Evolutionary conservation across 1,140 invertebrate genomes (phyloP), one percentile per base, ranked within the genome.

Genomic region (Zaprionus ghesquierei): DNA sequence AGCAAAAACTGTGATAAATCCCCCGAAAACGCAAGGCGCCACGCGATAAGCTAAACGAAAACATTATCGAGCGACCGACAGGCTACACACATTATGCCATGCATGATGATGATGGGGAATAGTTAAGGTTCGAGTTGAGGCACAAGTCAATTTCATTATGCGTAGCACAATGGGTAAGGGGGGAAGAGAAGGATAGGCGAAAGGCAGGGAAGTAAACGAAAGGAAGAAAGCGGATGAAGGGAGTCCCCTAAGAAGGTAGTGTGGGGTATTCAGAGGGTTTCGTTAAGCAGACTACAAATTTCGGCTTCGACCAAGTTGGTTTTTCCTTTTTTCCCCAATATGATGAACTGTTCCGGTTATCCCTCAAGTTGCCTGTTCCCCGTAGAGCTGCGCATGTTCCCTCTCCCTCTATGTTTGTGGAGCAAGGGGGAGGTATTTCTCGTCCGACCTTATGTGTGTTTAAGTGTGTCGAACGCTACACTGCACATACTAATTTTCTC

Each of bases 401-500:
- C 41, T 44, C 5, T 10, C 35, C 5, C 35, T 2, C n/a, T 38
- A 13, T 15, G n/a, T 38, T 0, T 38, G 35, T 38, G 35, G n/a
- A n/a, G n/a, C n/a, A n/a, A n/a, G n/a, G 35, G 0, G 1, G 3
- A 38, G 35, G 35, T 6, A 41, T 41, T 6, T 6, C 35, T 15
- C 35, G n/a, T 41, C 6, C 6, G n/a, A 22, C 8, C 29, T 59
- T 56, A 38, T 58, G 55, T 59, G 55, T 58, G 55, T 59, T 31
- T 38, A 56, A 58, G 54, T 68, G 46, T 69, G 41, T 25, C 62
- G 18, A 55, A 65, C 35, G 33, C 23, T 55, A 46, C 62, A 59
- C 54, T 66, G 44, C 53, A 56, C 55, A 60, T 69, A 69, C 65
- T 69, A 69, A 69, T 69, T 69, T 69, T 60, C 65, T 69, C 56